Evolutionary conservation across 2,797 vertebrate species (phyloP), one percentile per base, ranked within the genome.

Genomic region (Kryptopterus vitreolus): DNA sequence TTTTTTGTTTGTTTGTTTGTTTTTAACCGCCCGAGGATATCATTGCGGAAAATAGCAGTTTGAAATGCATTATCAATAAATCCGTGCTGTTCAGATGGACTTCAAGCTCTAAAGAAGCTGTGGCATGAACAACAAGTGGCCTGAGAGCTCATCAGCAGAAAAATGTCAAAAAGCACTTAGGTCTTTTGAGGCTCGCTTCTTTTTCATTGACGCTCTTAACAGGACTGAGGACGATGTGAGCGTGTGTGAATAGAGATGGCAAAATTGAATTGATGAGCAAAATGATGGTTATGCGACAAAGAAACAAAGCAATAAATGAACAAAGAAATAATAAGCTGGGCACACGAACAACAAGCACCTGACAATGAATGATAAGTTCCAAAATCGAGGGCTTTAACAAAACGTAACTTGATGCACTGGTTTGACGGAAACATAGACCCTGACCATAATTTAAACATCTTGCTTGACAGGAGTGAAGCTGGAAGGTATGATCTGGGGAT

Each of bases 151-250:
- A 53, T 71, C 48, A 35, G 57, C 3, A 0, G 53, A 73, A 58
- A 73, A 58, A 38, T 15, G 70, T 72, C 22, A 11, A 58, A 73
- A 73, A 73, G 33, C 71, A 58, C 71, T 73, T 43, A 43, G 31
- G 53, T 73, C 71, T 43, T 55, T 73, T 73, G 71, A 71, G 33
- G 46, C 68, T 71, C 22, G 33, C n/a, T 73, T 58, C 53, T n/a
- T 31, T 24, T 38, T 58, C 31, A 58, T 12, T 31, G 26, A 16
- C 53, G 43, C 52, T 35, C 38, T n/a, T 38, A 43, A 38, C 22
- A 58, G 52, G 70, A n/a, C 70, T 15, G 1, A 15, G 4, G 22
- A 33, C 35, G 70, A 35, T 8, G 35, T 12, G 38, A 53, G 26
- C 68, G 13, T 53, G 48, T 53, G 48, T 71, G 26, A 71, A n/a